Conservation (phyloP, 2,888 invertebrate species). For the Papilio protenor region DNA sequence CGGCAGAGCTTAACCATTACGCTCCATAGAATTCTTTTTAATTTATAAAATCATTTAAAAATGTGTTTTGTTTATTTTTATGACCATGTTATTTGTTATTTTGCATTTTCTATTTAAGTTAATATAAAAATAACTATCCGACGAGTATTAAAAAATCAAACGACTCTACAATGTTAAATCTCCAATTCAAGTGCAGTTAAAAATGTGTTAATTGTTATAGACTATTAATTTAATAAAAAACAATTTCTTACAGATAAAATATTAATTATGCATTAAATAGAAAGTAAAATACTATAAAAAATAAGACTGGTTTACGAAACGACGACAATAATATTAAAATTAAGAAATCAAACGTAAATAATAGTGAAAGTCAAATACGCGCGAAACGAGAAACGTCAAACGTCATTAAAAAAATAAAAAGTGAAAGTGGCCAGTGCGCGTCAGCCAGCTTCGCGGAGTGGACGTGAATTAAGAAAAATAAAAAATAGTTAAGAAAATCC, state of each 20-base stretch:
- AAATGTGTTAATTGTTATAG: background rate
- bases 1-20: background rate
- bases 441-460: conserved; percentile 14
- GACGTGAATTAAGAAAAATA: conserved; percentile 23
- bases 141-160: background rate
- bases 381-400: conserved; percentile 33
- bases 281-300: conserved; percentile 33
- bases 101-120: no score
- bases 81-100: no score
- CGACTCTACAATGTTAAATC: background rate
- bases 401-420: conserved; percentile 28
- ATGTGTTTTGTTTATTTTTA: no score
- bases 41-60: no score
- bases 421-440: conserved; percentile 42
- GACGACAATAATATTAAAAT: conserved; percentile 41
- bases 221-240: background rate
- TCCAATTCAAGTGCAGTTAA: background rate
- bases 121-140: no score
- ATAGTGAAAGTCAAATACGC: conserved; percentile 37
- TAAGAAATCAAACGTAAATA: conserved; percentile 28
- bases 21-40: background rate
- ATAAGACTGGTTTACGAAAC: conserved; percentile 39
- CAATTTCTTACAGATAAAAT: conserved; percentile 29
- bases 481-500: conserved; percentile 31
- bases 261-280: conserved; percentile 15